Evolutionary conservation across 2,797 vertebrate species (phyloP), one percentile per base, ranked within the genome.

Genomic region (Megalops cyprinoides): DNA sequence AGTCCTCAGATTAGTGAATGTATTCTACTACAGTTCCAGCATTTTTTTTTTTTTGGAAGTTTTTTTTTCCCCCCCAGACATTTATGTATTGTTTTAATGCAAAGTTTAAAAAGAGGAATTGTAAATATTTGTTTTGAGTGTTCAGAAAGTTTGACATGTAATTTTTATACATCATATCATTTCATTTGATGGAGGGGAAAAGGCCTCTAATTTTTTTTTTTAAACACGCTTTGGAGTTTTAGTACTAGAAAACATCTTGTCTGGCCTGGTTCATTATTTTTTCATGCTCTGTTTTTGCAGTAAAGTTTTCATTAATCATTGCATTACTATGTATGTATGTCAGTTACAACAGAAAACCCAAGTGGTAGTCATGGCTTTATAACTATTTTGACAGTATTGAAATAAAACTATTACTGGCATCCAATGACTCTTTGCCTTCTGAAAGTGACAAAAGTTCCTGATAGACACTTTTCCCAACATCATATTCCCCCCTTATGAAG

Each of bases 371-470:
- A 82, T 84, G 80, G 81, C 81, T 85, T 86, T 84, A 85, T 82
- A 87, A 87, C 78, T 86, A 84, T 86, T 86, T 86, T 87, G 85
- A 91, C 88, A 84, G 85, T 90, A 89, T 78, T 89, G n/a, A 91
- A 93, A 93, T 93, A 93, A 94, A 93, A 75, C 84, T 89, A 78
- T 82, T 86, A 87, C 86, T 90, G 87, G 85, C 87, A 87, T 81
- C 85, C 51, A 69, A 37, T 77, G 34, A 75, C 25, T 76, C 49
- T 18, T 31, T 77, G 65, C 55, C 53, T 71, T 73, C 39, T 81
- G 31, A 48, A 42, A 76, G 34, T n/a, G 60, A 71, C 53, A 81
- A 51, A 53, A 44, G 46, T 74, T 18, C 37, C 67, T 74, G 49
- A n/a, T 37, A 23, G 65, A 25, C 2, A 14, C 34, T 1, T 48